Evolutionary conservation across 2,113 vertebrate genomes (phyloP), one percentile per base, ranked within the genome.

Genomic region (Tinamus guttatus): DNA sequence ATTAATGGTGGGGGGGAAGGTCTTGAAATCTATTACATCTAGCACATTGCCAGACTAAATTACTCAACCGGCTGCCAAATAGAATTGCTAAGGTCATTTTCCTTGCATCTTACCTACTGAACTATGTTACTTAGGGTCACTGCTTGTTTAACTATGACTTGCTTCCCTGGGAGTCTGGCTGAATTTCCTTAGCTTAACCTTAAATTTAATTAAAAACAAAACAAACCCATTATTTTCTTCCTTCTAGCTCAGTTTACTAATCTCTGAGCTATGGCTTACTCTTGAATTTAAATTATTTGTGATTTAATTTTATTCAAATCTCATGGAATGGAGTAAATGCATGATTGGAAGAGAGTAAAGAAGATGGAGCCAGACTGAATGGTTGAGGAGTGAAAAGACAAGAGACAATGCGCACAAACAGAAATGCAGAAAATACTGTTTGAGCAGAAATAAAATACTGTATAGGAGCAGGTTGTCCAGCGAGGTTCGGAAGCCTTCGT

Each of bases 1-100:
- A 97, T 96, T 95, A 93, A 83, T 90, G 86, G 62, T n/a, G 74
- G 74, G 81, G 40, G 65, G 74, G 88, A 94, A 87, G 83, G 20
- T 81, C 88, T 89, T 84, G 90, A 92, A 87, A 95, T 96, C 92
- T 77, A 88, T 93, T 89, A 91, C 34, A 69, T 82, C 62, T 87
- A 95, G 76, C 64, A 71, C 68, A 34, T 49, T 85, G 85, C 84
- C 91, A 76, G 87, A 73, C 70, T 62, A 30, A 92, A 92, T 96
- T 95, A 84, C 74, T 86, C 80, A 64, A 6, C 69, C 3, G 3
- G 25, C 28, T 94, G 38, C 34, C 25, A 69, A 67, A 73, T 17
- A 70, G 43, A 63, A 84, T 9, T 38, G n/a, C 43, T 81, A 75
- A 90, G 41, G 52, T 63, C 81, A 87, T 80, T 80, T 51, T 80